phyloP scores from a whole-genome alignment of 2,797 vertebrate genomes.

The Apogon hyalosoma region DNA sequence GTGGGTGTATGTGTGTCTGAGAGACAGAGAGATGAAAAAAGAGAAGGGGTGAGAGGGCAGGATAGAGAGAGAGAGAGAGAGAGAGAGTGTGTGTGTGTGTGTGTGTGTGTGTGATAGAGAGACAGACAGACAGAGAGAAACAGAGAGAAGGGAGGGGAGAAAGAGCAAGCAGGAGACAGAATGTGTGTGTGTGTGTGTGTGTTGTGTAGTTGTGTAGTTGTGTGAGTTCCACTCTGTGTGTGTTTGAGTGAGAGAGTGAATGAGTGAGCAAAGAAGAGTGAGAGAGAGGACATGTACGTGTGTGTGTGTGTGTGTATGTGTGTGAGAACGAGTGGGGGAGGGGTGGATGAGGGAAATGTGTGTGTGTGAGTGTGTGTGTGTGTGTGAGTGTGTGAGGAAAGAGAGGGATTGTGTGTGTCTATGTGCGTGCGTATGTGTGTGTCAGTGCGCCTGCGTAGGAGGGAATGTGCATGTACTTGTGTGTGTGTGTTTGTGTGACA shows the following conservation, averaged over 20 bases:
- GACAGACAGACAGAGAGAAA: conserved; percentile 42
- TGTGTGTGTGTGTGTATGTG: conserved; percentile 54
- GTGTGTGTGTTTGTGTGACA: no score
- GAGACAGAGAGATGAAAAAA: conserved; percentile 65
- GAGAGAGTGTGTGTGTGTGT: conserved; percentile 38
- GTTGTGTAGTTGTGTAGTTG: conserved; percentile 34
- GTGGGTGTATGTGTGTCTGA: conserved; percentile 73
- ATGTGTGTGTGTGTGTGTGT: conserved; percentile 44
- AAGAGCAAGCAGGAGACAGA: conserved; percentile 68
- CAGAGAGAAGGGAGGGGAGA: conserved; percentile 55
- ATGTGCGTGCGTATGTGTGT: conserved; percentile 54
- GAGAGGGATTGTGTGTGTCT: conserved; percentile 26
- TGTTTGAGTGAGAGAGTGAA: conserved; percentile 28
- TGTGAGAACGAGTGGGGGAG: conserved; percentile 63
- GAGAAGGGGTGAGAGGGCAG: conserved; percentile 70
- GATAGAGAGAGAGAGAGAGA: conserved; percentile 37
- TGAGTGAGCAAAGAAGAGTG: conserved; percentile 37
- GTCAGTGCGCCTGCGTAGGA: conserved; percentile 58
- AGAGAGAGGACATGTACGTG: conserved; percentile 57
- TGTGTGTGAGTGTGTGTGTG: conserved; percentile 60
- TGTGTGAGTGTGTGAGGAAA: conserved; percentile 36
- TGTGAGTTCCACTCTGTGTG: conserved; percentile 23
- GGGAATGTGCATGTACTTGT: conserved; percentile 62
- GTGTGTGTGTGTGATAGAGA: conserved; percentile 18
- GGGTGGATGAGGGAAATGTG: conserved; percentile 63